Base-by-base conservation (phyloP, 2,888 invertebrate genomes). In the Ashinkailepas kermadecensis region DNA sequence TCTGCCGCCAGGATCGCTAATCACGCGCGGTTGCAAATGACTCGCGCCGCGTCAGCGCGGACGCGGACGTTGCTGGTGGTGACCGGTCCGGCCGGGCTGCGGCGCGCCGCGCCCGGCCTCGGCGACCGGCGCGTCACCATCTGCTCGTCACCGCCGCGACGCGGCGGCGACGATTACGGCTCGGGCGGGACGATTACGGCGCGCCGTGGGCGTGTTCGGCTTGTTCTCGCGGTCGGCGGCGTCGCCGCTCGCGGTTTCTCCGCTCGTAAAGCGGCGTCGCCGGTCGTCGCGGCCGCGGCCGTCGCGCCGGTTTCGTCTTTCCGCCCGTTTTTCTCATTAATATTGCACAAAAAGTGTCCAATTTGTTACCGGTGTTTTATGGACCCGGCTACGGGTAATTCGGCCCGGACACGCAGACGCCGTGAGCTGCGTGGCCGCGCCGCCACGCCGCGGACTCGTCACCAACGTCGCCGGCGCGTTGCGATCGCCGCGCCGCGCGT, bases 301-400 rank as follows among this genome's bases (percentile, higher is more conserved):
- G 39, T 15, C 39, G 39, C 39, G 25, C 15, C 74, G 54, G 74
- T 56, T 74, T 74, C 56, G 74, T 74, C 74, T 56, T 56, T 74
- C 74, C 39, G 54, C 54, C 39, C 74, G 74, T 74, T 74, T 70
- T 74, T 74, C 54, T 56, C 74, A 56, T 74, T 74, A 74, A 74
- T 74, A 74, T 74, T 74, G 74, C 74, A 74, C 54, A 74, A 74
- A 74, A 74, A 74, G 74, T 21, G 74, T 15, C 54, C 21, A 21
- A 54, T 54, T 56, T 74, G 56, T 74, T 21, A 21, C 74, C 21
- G 74, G 54, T 54, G 54, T 54, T 54, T 56, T 54, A 56, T 56
- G 54, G 74, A 13, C 11, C 21, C 54, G 21, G 74, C 21, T 11
- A 15, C 54, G 21, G 54, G 23, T 23, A 74, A 15, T 67, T 74